Evolutionary conservation across 1,140 invertebrate genomes (phyloP), one percentile per base, ranked within the genome.

Genomic region (Drosophila micromelanica): DNA sequence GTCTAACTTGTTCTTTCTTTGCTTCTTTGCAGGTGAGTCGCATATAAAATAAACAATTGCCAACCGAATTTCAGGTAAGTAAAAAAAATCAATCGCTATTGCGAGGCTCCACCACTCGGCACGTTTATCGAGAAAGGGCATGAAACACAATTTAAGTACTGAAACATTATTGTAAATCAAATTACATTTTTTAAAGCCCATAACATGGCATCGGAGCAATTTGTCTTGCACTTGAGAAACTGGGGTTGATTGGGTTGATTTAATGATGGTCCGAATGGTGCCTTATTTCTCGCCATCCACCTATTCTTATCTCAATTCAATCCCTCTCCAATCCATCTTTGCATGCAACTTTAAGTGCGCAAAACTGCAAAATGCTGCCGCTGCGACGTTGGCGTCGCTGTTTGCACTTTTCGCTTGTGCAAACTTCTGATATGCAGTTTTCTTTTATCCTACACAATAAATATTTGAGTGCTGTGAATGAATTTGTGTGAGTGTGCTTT

Each of bases 401-500:
- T 43, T 5, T 52, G n/a, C 37, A 43, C 32, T 54, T 30, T 49
- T 71, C 76, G 77, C 73, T 78, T 73, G 68, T 78, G 76, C 76
- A 67, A 63, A 73, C 56, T 43, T 60, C 68, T 48, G 37, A 61
- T 72, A 76, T 80, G 60, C 73, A 73, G 69, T 74, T 77, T 71
- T 57, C 2, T 23, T 61, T 49, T 32, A 42, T 74, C 80, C 81
- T 86, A 78, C 74, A 76, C 78, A 86, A 78, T 80, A 80, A 86
- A 80, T 85, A 80, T 80, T 78, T 70, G 59, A 32, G 13, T 63
- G 63, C 45, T 35, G 23, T 54, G 8, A 8, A 8, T 35, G 32
- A 32, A 5, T 43, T n/a, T 46, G 35, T 45, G 40, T 37, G 48
- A 55, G 30, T 35, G 48, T 55, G 59, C 57, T 54, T 72, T 15